Evolutionary conservation across 2,797 vertebrate species (phyloP), one percentile per base, ranked within the genome.

Genomic region (Phrynocephalus forsythii): DNA sequence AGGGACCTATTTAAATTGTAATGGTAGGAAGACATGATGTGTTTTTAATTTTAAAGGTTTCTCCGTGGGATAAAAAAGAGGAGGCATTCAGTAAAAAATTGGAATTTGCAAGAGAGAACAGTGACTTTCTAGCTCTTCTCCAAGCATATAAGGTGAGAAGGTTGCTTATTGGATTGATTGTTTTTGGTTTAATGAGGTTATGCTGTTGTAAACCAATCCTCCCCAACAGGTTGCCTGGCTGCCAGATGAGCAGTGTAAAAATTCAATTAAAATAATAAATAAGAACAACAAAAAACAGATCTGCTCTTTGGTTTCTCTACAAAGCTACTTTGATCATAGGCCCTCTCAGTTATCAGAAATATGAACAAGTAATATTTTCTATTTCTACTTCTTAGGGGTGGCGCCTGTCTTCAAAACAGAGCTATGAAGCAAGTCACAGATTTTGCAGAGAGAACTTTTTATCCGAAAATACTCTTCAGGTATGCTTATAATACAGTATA

Each of bases 391-490:
- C 93, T 86, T 95, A 99, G 99, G 98, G 98, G 3, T 99, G 99
- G 99, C 96, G 97, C 90, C 94, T 94, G 6, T 98, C 98, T 85
- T 94, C 97, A 80, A 98, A 97, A 95, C 97, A 97, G 71, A 95
- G 98, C 22, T 85, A 94, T 90, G 97, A 96, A 75, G 96, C 98
- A 3, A 96, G 98, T 89, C 98, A 96, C 88, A 94, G 84, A 84
- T 99, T 98, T 97, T 99, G 98, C 96, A 97, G 97, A 93, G 97
- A 99, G 83, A 99, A 99, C 96, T 99, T 99, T 66, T 95, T 99
- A 93, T 99, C 99, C 0, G 97, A 96, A 91, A 97, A 98, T 90
- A 97, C 97, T 78, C 96, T 99, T 91, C 99, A 99, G 97, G 99
- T 98, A 88, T 92, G 93, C 90, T 22, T 1, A 44, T 10, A 4